Conservation (phyloP, 2,888 invertebrate genomes). For the Phania funesta region DNA sequence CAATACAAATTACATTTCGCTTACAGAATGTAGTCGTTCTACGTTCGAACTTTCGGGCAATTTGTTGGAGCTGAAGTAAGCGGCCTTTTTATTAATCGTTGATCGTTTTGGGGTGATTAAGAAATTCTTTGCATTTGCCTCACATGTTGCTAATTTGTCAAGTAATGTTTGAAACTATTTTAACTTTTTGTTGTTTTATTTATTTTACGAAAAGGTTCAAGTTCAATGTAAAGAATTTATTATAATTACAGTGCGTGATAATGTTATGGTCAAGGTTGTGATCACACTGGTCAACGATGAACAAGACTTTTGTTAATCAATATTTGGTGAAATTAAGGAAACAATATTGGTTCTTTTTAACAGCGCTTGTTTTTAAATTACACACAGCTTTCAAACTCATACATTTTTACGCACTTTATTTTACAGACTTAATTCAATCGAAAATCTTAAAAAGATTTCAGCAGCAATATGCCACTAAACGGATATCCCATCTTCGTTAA, state of each 20-base stretch:
- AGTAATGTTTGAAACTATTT: conserved; percentile 44
- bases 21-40: conserved; percentile 33
- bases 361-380: too few relatives aligned
- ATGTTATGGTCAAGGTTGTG: conserved; percentile 30
- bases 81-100: conserved; percentile 65
- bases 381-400: too few relatives aligned
- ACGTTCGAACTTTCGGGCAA: conserved; percentile 30
- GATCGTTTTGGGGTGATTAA: conserved; percentile 66
- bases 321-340: too few relatives aligned
- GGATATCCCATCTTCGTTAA: too few relatives aligned
- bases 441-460: too few relatives aligned
- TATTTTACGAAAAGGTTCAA: conserved; percentile 30
- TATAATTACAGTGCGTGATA: background rate
- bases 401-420: too few relatives aligned
- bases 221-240: conserved; percentile 42
- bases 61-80: conserved; percentile 39
- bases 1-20: conserved; percentile 65
- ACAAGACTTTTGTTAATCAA: too few relatives aligned
- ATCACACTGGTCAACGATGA: background rate
- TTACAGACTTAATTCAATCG: too few relatives aligned
- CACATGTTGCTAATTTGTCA: conserved; percentile 68
- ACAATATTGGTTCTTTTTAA: too few relatives aligned
- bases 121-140: conserved; percentile 68
- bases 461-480: too few relatives aligned
- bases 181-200: background rate